phyloP scores from a whole-genome alignment of 1,140 invertebrate genomes.

The Limonius californicus region DNA sequence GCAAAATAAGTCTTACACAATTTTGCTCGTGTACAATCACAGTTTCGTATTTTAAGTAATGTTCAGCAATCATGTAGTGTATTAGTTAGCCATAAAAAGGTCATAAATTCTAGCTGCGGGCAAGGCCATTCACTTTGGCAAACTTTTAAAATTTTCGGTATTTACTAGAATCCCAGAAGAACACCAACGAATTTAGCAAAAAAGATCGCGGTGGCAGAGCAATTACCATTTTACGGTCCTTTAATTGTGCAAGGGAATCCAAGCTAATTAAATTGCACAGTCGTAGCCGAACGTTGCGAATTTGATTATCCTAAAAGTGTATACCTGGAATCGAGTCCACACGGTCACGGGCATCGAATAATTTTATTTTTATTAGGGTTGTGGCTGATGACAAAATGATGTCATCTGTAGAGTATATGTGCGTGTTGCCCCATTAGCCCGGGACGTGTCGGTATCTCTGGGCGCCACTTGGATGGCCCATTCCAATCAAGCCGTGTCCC shows the following conservation, averaged over 20 bases:
- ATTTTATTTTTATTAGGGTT: conserved; percentile 44
- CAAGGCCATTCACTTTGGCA: too few species aligned
- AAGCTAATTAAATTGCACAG: not conserved
- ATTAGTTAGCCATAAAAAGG: too few species aligned
- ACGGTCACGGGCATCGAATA: conserved; percentile 32
- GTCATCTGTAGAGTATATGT: conserved; percentile 43
- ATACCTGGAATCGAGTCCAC: conserved; percentile 26
- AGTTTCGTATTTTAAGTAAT: too few species aligned
- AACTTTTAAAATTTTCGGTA: too few species aligned
- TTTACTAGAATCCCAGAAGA: not conserved
- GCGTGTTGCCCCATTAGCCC: conserved; percentile 42
- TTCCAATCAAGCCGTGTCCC: not conserved
- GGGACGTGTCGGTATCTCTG: conserved; percentile 34
- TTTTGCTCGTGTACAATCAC: too few species aligned
- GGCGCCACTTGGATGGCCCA: conserved; percentile 25
- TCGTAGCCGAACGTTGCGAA: not conserved
- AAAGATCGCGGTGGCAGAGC: not conserved
- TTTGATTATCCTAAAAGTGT: conserved; percentile 5
- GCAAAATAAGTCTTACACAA: too few species aligned
- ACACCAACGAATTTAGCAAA: too few species aligned
- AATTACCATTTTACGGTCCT: conserved; percentile 13
- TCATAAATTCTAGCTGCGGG: not conserved
- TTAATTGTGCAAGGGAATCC: conserved; percentile 11
- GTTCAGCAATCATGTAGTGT: too few species aligned
- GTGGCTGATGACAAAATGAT: conserved; percentile 43